These are phyloP conservation scores for Scalopus aquaticus DNA, from an alignment of 2,113 vertebrate genomes.

Conservation along the genomic window DNA sequence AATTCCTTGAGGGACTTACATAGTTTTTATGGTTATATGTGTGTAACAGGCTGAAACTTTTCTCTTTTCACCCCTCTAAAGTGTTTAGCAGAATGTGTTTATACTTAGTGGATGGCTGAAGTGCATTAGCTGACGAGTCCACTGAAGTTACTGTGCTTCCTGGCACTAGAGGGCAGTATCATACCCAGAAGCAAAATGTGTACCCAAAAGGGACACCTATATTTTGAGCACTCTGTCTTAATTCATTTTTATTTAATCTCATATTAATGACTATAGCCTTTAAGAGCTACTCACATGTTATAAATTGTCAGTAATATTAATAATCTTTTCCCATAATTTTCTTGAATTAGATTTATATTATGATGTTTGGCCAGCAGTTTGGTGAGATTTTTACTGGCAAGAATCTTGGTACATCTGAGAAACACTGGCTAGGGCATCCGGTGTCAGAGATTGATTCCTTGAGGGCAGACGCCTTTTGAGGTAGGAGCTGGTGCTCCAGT, in stretches of 20 bases:
- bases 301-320: conserved; percentile 5
- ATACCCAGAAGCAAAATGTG: conserved; percentile 32
- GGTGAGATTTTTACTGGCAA: background rate
- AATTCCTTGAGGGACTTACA: background rate
- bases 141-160: background rate
- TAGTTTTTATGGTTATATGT: background rate
- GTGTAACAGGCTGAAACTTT: background rate
- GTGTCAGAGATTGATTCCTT: conserved; percentile 53
- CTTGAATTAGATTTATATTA: conserved; percentile 41
- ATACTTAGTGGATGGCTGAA: background rate
- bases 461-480: conserved; percentile 24
- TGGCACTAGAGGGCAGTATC: conserved; percentile 72
- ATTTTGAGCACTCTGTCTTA: conserved; percentile 46
- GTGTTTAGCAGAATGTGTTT: background rate
- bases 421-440: background rate
- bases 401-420: background rate
- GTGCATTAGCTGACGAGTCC: background rate
- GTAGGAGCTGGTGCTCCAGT: background rate
- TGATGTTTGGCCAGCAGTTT: conserved; percentile 8
- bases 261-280: conserved; percentile 33
- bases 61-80: background rate
- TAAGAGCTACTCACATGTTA: background rate
- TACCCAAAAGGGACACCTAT: background rate
- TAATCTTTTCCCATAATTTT: conserved; percentile 29
- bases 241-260: conserved; percentile 31